Base-by-base conservation (phyloP, 2,888 invertebrate species). In the Drosophila maculinotata region DNA sequence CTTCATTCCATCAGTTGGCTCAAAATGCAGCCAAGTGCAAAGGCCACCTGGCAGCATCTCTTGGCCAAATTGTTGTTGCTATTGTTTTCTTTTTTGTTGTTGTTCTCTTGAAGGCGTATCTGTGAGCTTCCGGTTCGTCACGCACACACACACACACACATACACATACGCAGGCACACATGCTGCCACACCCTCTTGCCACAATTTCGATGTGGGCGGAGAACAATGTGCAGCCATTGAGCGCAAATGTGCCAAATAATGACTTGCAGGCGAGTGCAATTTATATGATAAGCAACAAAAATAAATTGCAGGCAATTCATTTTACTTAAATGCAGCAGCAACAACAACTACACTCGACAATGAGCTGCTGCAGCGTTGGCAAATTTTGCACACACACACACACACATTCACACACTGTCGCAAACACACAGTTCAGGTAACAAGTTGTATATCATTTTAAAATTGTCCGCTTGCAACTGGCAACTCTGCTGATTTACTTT, bases 211-310 rank as follows among this genome's bases (percentile, higher is more conserved):
- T 60, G 72, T 76, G 76, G 76, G 59, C 41, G 59, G 54, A 56
- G 59, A 75, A 62, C 83, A 85, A 82, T 87, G 81, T 87, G 84
- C 82, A 82, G 66, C 80, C 86, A 82, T 87, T 79, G 88, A 74
- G 86, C 82, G 88, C 79, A 88, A 84, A 84, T 84, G 88, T 84
- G 88, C 88, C 84, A 84, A 84, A 88, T 84, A 84, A 84, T 84
- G 83, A 88, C 88, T 84, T 84, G 87, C 87, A 84, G 76, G 87
- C 74, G 87, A 88, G 85, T 84, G 88, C 88, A 84, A 87, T 87
- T 88, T 84, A 88, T 84, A 88, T 84, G 84, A 84, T 84, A 84
- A 84, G 84, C 87, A 87, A 88, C 87, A 78, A 87, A 87, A 88
- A 88, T 87, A 84, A 84, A 84, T 88, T 70, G 85, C 85, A 81